Conservation (phyloP, 1,140 invertebrate genomes). For the Lerema accius region DNA sequence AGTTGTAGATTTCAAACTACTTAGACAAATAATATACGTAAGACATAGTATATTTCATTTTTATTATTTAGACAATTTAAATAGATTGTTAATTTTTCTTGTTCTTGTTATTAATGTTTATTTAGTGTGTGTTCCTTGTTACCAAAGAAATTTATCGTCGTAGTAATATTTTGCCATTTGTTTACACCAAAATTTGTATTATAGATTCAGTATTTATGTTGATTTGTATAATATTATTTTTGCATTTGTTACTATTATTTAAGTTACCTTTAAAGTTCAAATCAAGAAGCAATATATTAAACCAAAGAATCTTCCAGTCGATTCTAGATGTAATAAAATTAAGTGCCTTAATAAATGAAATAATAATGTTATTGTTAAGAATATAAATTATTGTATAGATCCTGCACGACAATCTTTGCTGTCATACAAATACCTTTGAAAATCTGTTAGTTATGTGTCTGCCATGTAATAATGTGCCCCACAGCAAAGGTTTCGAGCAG, state of each 20-base stretch:
- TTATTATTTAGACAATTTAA: slow-evolving; percentile 52
- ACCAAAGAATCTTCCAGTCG: slow-evolving; percentile 77
- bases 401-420: slow-evolving; percentile 20
- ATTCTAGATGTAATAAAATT: slow-evolving; percentile 65
- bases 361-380: slow-evolving; percentile 57
- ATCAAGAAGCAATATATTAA: slow-evolving; percentile 67
- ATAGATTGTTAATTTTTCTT: slow-evolving; percentile 77
- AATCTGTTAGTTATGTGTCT: no score
- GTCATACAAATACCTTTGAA: no score
- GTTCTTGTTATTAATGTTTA: slow-evolving; percentile 78
- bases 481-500: no score
- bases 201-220: slow-evolving; percentile 75
- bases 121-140: slow-evolving; percentile 80
- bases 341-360: slow-evolving; percentile 64
- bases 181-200: slow-evolving; percentile 61
- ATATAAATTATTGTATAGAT: slow-evolving; percentile 48
- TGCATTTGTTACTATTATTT: slow-evolving; percentile 80
- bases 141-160: slow-evolving; percentile 76
- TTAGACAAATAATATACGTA: slow-evolving; percentile 49
- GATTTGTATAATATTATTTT: slow-evolving; percentile 63
- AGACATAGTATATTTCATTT: slow-evolving; percentile 61
- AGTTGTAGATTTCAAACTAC: slow-evolving; percentile 39
- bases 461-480: no score
- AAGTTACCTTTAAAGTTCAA: slow-evolving; percentile 80
- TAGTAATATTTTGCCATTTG: slow-evolving; percentile 45